Evolutionary conservation across 2,888 invertebrate species (phyloP), one percentile per base, ranked within the genome.

Genomic region (Ormia ochracea): DNA sequence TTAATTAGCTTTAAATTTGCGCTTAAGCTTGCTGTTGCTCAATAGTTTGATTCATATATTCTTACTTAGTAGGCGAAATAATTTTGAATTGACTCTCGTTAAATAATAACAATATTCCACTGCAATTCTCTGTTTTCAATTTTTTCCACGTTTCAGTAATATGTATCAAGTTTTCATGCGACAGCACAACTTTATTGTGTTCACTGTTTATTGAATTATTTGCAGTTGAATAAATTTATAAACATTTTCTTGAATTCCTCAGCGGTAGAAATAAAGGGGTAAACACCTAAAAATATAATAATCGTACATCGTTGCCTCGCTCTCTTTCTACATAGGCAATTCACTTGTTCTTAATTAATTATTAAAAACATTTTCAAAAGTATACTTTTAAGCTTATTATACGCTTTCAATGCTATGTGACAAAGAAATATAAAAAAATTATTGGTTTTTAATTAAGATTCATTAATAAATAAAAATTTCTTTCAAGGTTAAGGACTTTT

Each of bases 161-260:
- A 14, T 28, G 41, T 56, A n/a, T n/a, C n/a, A n/a, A n/a, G n/a
- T 33, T 69, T 54, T 19, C 61, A 59, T 26, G 59, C 59, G 59
- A 75, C 52, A 48, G 56, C 52, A 68, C 69, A 68, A 68, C 33
- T 68, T 61, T 45, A 38, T 56, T 50, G 21, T 41, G 41, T 58
- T 58, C 21, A 14, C 12, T 45, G 69, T 56, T 76, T 31, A 76
- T 70, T 70, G 45, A 70, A 76, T 76, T 76, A 76, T 69, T 63
- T 52, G n/a, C 76, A 58, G 38, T 33, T 76, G 63, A 76, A 9
- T 56, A 50, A 38, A 70, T 63, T 68, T 45, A 9, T 33, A 17
- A 36, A 54, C 43, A 54, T 54, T 54, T 61, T 63, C 52, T 52
- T 36, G 19, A 7, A 19, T 21, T 50, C 41, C 10, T 59, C 26